These are phyloP conservation scores for Hylomyscus alleni DNA, from an alignment of 2,797 vertebrate species.

Conservation along the genomic window DNA sequence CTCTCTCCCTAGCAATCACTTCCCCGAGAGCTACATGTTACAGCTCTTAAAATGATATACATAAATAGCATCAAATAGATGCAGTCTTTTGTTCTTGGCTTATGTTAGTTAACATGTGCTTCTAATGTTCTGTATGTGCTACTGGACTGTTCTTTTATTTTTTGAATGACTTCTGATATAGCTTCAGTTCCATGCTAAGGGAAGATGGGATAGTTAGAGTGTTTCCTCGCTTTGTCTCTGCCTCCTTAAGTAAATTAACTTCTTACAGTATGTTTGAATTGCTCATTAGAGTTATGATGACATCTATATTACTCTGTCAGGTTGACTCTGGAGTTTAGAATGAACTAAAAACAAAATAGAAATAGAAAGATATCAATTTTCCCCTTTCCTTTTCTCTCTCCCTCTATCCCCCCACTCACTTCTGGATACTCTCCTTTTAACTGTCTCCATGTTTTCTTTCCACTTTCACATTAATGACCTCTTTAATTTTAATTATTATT, in stretches of 20 bases:
- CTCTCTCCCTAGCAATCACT: not conserved
- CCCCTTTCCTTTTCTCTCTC: not conserved
- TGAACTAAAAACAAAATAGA: not conserved
- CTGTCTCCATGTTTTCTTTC: not conserved
- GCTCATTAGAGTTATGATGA: not conserved
- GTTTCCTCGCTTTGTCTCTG: not conserved
- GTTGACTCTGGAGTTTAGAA: not conserved
- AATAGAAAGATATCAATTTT: not conserved
- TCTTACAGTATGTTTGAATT: constrained; percentile 18
- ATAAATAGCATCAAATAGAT: not conserved
- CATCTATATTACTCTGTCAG: not conserved
- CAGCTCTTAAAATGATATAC: not conserved
- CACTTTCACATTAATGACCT: not conserved
- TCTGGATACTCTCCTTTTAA: not conserved
- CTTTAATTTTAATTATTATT: not conserved
- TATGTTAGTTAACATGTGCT: constrained; percentile 35
- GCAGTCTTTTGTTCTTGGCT: not conserved
- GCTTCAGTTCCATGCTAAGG: not conserved
- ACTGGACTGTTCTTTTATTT: not conserved
- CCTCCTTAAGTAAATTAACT: not conserved
- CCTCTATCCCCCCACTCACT: too few species aligned
- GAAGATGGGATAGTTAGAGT: not conserved
- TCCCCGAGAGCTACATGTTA: not conserved
- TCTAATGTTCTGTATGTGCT: not conserved
- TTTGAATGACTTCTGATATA: not conserved